phyloP scores from a whole-genome alignment of 2,113 vertebrate species.

The Natator depressus region DNA sequence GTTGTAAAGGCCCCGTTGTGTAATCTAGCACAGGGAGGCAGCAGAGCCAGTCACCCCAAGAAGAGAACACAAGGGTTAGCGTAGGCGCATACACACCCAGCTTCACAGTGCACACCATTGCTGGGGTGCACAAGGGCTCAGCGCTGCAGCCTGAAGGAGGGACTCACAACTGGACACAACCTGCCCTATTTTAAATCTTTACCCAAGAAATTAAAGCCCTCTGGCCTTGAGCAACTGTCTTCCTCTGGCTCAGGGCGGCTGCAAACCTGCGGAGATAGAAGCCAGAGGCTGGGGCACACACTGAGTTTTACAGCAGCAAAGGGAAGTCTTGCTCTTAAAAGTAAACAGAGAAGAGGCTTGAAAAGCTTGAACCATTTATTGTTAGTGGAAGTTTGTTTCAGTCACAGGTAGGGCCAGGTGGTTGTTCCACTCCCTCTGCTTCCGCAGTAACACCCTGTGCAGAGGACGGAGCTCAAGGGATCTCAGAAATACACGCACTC shows the following conservation, averaged over 20 bases:
- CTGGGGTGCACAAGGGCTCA: background rate
- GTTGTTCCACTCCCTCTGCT: background rate
- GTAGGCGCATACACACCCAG: no score
- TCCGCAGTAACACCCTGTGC: background rate
- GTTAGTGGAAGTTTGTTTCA: background rate
- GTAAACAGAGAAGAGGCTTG: background rate
- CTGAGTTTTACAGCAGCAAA: background rate
- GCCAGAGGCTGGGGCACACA: no score
- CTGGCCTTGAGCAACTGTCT: no score
- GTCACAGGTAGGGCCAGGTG: background rate
- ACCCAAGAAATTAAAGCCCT: background rate
- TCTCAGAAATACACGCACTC: background rate
- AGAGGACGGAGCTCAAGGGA: background rate
- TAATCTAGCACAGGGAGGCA: no score
- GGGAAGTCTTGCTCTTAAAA: background rate
- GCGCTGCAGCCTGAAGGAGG: no score
- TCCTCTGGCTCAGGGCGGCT: no score
- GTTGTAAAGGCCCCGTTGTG: no score
- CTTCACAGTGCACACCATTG: no score
- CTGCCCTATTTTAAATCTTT: background rate
- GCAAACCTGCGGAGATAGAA: no score
- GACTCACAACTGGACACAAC: no score
- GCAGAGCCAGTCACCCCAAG: no score
- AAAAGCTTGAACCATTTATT: background rate
- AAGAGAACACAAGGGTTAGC: no score